Percentiles rank a stretch among this genome's conserved stretches.
These are phyloP conservation scores for Nicator chloris DNA, from an alignment of 2,113 vertebrate genomes.

Conservation along the genomic window DNA sequence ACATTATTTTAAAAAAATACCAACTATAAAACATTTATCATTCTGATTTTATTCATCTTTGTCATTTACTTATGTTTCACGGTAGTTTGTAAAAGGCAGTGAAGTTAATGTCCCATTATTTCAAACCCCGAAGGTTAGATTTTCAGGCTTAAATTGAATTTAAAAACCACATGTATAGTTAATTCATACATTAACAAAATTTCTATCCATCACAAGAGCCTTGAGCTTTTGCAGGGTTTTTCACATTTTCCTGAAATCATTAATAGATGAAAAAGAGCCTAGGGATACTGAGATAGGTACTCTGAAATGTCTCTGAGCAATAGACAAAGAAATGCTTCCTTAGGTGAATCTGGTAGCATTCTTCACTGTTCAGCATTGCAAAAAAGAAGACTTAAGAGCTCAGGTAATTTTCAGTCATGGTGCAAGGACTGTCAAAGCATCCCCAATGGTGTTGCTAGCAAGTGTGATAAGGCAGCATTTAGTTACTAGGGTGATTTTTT, in stretches of 20 bases:
- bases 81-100: slow-evolving; percentile 62
- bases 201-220: slow-evolving; percentile 49
- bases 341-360: neutral
- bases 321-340: neutral
- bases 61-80: slow-evolving; percentile 62
- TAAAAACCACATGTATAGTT: slow-evolving; percentile 63
- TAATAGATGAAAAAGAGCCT: slow-evolving; percentile 8
- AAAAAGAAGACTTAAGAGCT: neutral
- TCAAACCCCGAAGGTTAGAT: slow-evolving; percentile 67
- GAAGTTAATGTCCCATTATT: slow-evolving; percentile 69
- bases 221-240: slow-evolving; percentile 38
- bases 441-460: neutral
- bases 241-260: neutral
- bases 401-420: neutral
- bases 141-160: slow-evolving; percentile 63
- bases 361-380: neutral
- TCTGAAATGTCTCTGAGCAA: neutral
- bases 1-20: slow-evolving; percentile 56
- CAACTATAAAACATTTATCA: slow-evolving; percentile 52
- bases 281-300: neutral
- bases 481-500: neutral
- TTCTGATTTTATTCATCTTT: slow-evolving; percentile 60
- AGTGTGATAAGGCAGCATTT: neutral
- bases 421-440: neutral
- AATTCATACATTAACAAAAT: slow-evolving; percentile 62